These are phyloP conservation scores for Quadriops clusia DNA, from an alignment of 2,888 invertebrate species.

Conservation along the genomic window DNA sequence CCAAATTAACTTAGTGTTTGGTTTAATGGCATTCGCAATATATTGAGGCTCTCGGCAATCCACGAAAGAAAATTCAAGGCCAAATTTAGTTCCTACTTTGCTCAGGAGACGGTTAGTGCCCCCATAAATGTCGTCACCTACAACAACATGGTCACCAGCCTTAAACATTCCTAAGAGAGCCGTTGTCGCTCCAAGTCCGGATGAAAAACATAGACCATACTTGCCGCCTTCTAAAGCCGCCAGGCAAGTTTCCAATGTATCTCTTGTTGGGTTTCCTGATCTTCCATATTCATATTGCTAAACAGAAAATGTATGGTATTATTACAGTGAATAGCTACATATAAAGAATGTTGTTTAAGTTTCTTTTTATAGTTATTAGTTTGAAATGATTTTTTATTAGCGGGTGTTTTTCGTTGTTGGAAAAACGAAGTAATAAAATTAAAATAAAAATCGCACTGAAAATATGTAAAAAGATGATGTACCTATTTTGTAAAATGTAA, in stretches of 20 bases:
- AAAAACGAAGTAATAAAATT: too few relatives aligned
- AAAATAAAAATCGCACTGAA: too few relatives aligned
- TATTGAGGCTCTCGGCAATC: conserved; percentile 60
- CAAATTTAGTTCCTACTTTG: conserved; percentile 47
- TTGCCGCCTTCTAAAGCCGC: conserved; percentile 85
- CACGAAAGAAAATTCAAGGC: conserved; percentile 63
- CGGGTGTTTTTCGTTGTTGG: too few relatives aligned
- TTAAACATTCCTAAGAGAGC: conserved; percentile 63
- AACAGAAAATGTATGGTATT: too few relatives aligned
- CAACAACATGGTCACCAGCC: conserved; percentile 80
- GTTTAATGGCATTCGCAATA: conserved; percentile 55
- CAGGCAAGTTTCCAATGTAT: conserved; percentile 76
- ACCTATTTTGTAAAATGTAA: too few relatives aligned
- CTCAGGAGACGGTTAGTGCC: conserved; percentile 69
- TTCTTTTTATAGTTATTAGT: too few relatives aligned
- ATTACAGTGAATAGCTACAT: too few relatives aligned
- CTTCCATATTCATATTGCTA: conserved; percentile 87
- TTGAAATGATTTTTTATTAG: too few relatives aligned
- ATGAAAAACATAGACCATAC: conserved; percentile 71
- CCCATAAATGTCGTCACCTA: conserved; percentile 90
- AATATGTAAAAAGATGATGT: too few relatives aligned
- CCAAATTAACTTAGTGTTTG: conserved; percentile 88
- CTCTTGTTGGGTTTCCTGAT: conserved; percentile 88
- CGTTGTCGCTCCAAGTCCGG: conserved; percentile 81
- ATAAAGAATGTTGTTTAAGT: too few relatives aligned